These are phyloP conservation scores for Psettodes erumei DNA, from an alignment of 2,113 vertebrate species.

Conservation along the genomic window DNA sequence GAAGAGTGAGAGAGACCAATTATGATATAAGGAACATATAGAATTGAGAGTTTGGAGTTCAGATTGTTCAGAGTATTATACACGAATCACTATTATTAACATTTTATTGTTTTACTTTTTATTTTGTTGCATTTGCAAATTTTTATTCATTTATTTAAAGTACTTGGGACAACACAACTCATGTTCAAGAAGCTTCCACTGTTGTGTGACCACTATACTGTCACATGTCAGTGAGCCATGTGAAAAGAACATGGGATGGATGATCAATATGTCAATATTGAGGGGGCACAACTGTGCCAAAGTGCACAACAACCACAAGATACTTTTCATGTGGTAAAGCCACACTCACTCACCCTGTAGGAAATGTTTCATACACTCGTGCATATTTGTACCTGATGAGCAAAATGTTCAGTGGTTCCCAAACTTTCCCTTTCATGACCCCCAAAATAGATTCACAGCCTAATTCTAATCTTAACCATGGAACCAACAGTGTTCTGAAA, in stretches of 20 bases:
- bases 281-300: constrained; percentile 4
- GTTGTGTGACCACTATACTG: background rate
- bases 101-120: background rate
- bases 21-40: background rate
- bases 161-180: background rate
- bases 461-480: no score
- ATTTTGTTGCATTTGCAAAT: background rate
- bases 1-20: background rate
- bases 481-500: no score
- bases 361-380: background rate
- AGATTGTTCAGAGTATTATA: constrained; percentile 13
- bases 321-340: constrained; percentile 8
- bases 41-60: constrained; percentile 13
- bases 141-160: background rate
- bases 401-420: background rate
- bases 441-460: no score
- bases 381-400: background rate
- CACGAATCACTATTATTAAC: background rate
- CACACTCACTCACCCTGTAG: background rate
- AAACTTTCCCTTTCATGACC: no score
- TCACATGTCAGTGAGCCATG: constrained; percentile 44
- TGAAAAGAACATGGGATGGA: constrained; percentile 33
- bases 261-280: constrained; percentile 58
- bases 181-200: constrained; percentile 3
- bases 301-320: constrained; percentile 4